Percentiles rank a stretch among this genome's conserved stretches.
These are phyloP conservation scores for Seira ritae DNA, from an alignment of 2,888 invertebrate genomes.

Conservation along the genomic window DNA sequence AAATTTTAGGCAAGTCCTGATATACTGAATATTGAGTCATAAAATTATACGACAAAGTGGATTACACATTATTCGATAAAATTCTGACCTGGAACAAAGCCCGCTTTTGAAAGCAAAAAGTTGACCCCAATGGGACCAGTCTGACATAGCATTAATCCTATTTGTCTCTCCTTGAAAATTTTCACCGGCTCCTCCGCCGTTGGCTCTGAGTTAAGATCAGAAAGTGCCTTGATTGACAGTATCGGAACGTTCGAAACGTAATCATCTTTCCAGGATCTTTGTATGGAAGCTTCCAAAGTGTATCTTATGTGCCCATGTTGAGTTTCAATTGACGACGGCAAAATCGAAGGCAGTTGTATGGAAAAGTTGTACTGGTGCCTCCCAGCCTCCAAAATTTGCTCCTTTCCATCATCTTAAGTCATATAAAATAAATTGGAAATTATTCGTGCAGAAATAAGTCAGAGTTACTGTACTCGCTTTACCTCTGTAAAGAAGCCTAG, in stretches of 20 bases:
- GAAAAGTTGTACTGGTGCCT: constrained; percentile 57
- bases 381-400: constrained; percentile 53
- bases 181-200: constrained; percentile 73
- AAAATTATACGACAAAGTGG: too few relatives aligned
- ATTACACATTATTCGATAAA: too few relatives aligned
- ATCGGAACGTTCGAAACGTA: constrained; percentile 72
- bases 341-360: constrained; percentile 45
- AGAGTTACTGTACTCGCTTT: background rate
- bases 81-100: constrained; percentile 74
- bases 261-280: constrained; percentile 72
- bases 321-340: constrained; percentile 59
- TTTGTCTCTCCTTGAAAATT: constrained; percentile 73
- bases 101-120: constrained; percentile 73
- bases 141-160: constrained; percentile 74
- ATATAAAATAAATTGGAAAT: background rate
- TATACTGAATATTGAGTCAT: too few relatives aligned
- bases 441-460: background rate
- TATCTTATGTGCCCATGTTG: constrained; percentile 72
- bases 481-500: constrained; percentile 47
- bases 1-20: too few relatives aligned
- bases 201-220: constrained; percentile 74
- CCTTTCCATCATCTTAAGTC: constrained; percentile 62
- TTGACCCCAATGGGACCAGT: constrained; percentile 74
- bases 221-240: constrained; percentile 73
- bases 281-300: constrained; percentile 74